Conservation (phyloP, 1,140 invertebrate genomes). For the Tetragnatha versicolor region DNA sequence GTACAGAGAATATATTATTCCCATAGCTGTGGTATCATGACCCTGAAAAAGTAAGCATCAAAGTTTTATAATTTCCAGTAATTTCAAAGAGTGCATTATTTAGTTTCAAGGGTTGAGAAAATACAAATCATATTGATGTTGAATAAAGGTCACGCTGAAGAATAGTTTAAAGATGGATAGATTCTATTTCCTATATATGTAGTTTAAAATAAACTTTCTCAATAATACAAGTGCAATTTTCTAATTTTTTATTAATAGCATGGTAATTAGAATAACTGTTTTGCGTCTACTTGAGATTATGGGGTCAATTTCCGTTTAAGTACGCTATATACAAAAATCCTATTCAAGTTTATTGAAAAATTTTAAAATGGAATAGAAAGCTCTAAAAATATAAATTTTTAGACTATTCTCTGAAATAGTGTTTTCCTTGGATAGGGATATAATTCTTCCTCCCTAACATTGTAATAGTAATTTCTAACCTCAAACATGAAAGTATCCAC, state of each 20-base stretch:
- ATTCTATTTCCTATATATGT: neutral
- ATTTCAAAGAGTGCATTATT: neutral
- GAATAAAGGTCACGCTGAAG: neutral
- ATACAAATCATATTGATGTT: neutral
- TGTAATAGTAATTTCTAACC: slow-evolving; percentile 58
- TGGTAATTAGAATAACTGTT: too few species aligned
- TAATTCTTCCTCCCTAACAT: neutral
- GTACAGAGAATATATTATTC: slow-evolving; percentile 70
- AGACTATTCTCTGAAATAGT: neutral
- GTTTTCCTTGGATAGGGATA: neutral
- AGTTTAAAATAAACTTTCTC: too few species aligned
- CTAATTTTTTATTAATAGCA: too few species aligned
- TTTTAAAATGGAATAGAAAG: neutral
- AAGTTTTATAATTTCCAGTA: neutral
- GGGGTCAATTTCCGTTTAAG: too few species aligned
- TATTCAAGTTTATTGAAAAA: neutral
- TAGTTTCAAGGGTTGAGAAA: neutral
- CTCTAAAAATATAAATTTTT: neutral
- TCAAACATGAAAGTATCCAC: slow-evolving; percentile 96
- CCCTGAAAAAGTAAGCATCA: slow-evolving; percentile 56
- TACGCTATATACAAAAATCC: too few species aligned
- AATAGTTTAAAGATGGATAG: neutral
- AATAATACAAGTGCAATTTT: too few species aligned
- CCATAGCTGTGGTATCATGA: slow-evolving; percentile 69
- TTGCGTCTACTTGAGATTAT: too few species aligned